phyloP scores from a whole-genome alignment of 1,140 invertebrate genomes.

The Diachasma alloeum region DNA sequence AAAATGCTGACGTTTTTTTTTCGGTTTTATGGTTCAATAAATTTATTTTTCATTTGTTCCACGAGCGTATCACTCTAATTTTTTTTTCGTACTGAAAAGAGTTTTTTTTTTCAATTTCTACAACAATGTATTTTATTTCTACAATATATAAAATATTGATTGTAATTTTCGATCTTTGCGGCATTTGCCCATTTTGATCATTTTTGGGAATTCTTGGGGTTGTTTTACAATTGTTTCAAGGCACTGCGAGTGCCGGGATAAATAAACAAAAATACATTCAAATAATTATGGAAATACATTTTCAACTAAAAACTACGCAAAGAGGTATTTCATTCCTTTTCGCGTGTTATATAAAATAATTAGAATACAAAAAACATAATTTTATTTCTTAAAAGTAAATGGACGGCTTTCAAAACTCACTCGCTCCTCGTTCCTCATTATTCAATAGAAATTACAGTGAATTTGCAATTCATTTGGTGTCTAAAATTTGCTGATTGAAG shows the following conservation, averaged over 20 bases:
- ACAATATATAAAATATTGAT: constrained; percentile 1
- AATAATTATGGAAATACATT: constrained; percentile 12
- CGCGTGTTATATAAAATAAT: constrained; percentile 40
- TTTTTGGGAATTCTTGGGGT: neutral
- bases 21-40: neutral
- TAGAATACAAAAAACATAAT: constrained; percentile 36
- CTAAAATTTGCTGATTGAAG: neutral
- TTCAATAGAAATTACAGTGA: neutral
- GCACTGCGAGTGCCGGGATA: constrained; percentile 40
- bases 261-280: constrained; percentile 32
- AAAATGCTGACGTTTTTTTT: neutral
- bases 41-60: neutral
- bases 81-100: neutral
- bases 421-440: constrained; percentile 10
- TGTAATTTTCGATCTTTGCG: neutral
- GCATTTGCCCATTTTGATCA: neutral
- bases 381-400: constrained; percentile 55
- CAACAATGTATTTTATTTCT: neutral
- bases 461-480: neutral
- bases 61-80: too few species aligned
- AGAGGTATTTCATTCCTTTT: constrained; percentile 27
- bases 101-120: neutral
- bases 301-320: constrained; percentile 18
- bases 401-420: constrained; percentile 54
- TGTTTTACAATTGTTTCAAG: constrained; percentile 32